Conservation (phyloP, 2,888 invertebrate genomes). For the Nipponacmea schrenckii region DNA sequence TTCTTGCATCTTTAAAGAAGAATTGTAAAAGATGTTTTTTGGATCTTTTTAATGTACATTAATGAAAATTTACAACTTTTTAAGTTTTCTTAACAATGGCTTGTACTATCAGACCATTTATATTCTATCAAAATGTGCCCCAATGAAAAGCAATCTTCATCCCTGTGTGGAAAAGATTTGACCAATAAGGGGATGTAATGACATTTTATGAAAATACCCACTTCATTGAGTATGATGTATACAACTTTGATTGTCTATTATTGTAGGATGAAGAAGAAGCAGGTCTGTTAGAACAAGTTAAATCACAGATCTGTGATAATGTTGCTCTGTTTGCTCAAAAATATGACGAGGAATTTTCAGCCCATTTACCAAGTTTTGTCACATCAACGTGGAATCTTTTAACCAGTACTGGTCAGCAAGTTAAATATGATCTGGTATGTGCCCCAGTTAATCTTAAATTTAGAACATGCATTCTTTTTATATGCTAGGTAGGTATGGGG, state of each 20-base stretch:
- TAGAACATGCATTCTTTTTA: not conserved
- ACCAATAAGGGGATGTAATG: too few relatives aligned
- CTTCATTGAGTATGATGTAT: too few relatives aligned
- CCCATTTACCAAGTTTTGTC: constrained; percentile 91
- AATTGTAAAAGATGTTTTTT: too few relatives aligned
- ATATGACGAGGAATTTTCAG: constrained; percentile 96
- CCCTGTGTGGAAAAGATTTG: not conserved
- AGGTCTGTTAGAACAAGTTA: constrained; percentile 88
- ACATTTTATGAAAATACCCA: too few relatives aligned
- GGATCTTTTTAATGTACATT: too few relatives aligned
- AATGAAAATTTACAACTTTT: too few relatives aligned
- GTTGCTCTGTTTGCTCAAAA: constrained; percentile 93
- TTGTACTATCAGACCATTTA: too few relatives aligned
- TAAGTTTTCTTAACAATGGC: too few relatives aligned
- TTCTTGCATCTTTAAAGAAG: too few relatives aligned
- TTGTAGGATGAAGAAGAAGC: constrained; percentile 83
- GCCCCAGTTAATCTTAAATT: too few relatives aligned
- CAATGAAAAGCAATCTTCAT: not conserved
- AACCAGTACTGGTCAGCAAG: constrained; percentile 83
- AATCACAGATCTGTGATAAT: constrained; percentile 96
- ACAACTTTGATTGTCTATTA: not conserved
- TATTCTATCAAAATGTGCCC: not conserved
- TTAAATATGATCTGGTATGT: constrained; percentile 89
- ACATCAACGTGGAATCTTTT: constrained; percentile 92
- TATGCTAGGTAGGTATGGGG: constrained; percentile 24